Conservation (phyloP, 2,888 invertebrate genomes). For the Achlya flavicornis region DNA sequence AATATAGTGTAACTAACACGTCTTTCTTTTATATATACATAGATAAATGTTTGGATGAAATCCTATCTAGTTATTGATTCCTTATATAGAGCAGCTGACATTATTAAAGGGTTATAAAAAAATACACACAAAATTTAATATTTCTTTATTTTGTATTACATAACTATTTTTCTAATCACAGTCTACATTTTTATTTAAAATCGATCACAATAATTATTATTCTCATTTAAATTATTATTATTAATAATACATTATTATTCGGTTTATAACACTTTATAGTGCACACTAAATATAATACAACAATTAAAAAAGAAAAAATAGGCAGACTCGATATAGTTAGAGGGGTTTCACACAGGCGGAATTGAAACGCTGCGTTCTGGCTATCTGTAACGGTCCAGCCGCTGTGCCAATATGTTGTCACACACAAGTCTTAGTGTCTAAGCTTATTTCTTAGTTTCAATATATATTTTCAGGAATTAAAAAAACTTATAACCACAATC, state of each 20-base stretch:
- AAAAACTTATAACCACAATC: background rate
- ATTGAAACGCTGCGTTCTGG: slow-evolving; percentile 45
- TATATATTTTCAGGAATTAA: background rate
- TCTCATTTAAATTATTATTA: slow-evolving; percentile 30
- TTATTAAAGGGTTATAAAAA: background rate
- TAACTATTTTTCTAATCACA: slow-evolving; percentile 47
- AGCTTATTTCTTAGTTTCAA: background rate
- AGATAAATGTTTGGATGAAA: too few relatives aligned
- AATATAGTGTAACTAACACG: too few relatives aligned
- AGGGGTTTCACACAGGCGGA: slow-evolving; percentile 43
- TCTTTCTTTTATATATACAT: too few relatives aligned
- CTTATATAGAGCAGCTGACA: background rate
- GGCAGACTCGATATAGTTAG: slow-evolving; percentile 38
- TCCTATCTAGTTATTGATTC: background rate
- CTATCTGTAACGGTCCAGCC: slow-evolving; percentile 40
- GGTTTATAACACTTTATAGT: slow-evolving; percentile 27
- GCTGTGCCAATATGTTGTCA: slow-evolving; percentile 15
- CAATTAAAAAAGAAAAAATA: slow-evolving; percentile 46
- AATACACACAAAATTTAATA: background rate
- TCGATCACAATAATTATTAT: slow-evolving; percentile 22
- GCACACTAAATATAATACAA: slow-evolving; percentile 35
- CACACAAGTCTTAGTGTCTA: background rate
- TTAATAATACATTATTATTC: slow-evolving; percentile 43
- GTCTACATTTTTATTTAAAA: slow-evolving; percentile 33
- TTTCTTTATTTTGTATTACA: slow-evolving; percentile 20